Percentiles rank a stretch among this genome's conserved stretches.
Evolutionary conservation across 2,888 invertebrate species (phyloP).

Genomic region (Cylindroiulus punctatus): DNA sequence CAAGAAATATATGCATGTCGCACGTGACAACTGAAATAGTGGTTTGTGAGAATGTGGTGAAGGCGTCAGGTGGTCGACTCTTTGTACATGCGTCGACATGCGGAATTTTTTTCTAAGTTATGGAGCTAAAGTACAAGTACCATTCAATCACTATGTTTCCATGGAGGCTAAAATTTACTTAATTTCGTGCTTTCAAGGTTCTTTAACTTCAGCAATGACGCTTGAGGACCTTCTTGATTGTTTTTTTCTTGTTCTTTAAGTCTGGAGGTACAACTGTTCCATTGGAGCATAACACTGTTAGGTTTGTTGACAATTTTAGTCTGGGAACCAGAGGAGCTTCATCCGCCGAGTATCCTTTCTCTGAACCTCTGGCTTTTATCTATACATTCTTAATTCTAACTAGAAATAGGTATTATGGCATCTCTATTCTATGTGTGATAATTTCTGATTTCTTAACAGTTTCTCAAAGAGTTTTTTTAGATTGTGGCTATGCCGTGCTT

Average conservation of each 20-base stretch:
- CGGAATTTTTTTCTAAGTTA: too few species aligned
- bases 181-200: too few species aligned
- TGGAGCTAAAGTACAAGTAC: too few species aligned
- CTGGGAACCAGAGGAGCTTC: conserved; percentile 94
- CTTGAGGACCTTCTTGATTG: background rate
- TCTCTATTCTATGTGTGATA: background rate
- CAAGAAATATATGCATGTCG: too few species aligned
- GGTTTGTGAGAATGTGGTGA: too few species aligned
- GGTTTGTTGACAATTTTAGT: conserved; percentile 99
- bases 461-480: conserved; percentile 77
- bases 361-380: background rate
- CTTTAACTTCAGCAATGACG: too few species aligned
- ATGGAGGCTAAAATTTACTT: too few species aligned
- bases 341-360: conserved; percentile 80
- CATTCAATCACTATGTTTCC: too few species aligned
- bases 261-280: conserved; percentile 98
- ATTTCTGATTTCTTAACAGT: conserved; percentile 37
- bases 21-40: too few species aligned
- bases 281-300: conserved; percentile 94
- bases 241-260: conserved; percentile 60
- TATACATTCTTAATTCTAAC: background rate
- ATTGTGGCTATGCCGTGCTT: conserved; percentile 84
- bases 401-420: background rate
- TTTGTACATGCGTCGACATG: too few species aligned
- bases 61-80: too few species aligned